Base-by-base conservation (phyloP, 2,113 vertebrate species). In the Tursiops truncatus region DNA sequence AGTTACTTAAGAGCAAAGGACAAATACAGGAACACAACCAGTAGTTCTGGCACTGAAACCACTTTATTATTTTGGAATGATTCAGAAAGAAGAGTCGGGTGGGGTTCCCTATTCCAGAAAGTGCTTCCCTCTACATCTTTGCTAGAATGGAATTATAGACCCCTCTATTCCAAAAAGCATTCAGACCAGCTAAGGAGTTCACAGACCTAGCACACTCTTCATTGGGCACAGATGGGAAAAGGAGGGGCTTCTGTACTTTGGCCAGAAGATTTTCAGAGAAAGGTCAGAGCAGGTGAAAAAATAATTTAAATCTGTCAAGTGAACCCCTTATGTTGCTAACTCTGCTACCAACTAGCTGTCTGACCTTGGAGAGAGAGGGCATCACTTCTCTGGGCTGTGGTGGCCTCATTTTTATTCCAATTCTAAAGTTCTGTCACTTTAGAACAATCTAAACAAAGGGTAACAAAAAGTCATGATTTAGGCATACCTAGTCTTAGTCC, bases 231-330 rank as follows among this genome's bases (percentile, higher is more conserved):
- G 74, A 70, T 38, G 41, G 18, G 70, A 23, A 73, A 83, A 84
- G 21, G 20, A 68, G 26, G 3, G 25, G 33, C 53, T 89, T 92
- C 2, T 65, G 36, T 33, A 80, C 68, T 76, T 36, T 31, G 41
- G 53, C 60, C 79, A 79, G 80, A 87, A 33, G 9, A 65, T 47
- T 8, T 89, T 82, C 93, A 81, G 89, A 95, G 70, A 82, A 92
- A 96, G 65, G 11, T 94, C 89, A 95, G 62, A 89, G 28, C 60
- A 93, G 67, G 23, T 81, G 65, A 76, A 94, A 91, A 60, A 91
- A 41, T 8, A 44, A 53, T 31, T 91, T 74, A 63, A 53, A 18
- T 41, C 60, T 83, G 15, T 60, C 28, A 60, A 41, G 53, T 20
- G 28, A 89, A 53, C 20, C 13, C 47, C n/a, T 60, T 71, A 71